Percentiles rank a stretch among this genome's conserved stretches.
Conservation (phyloP, 2,797 vertebrate species). For the Triplophysa bombifrons region DNA sequence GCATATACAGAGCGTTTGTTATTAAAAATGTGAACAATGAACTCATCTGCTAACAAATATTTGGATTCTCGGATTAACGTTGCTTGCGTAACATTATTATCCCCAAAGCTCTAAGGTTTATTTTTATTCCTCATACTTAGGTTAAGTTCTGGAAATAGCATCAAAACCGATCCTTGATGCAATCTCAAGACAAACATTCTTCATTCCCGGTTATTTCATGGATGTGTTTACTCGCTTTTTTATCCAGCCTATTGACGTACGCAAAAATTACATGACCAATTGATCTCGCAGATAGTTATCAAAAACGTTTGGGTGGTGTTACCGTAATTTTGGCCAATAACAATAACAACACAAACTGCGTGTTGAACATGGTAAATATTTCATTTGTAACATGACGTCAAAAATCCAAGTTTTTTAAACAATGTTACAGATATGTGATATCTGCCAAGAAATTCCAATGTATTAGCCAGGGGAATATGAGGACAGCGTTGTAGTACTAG, state of each 20-base stretch:
- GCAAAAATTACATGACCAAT: neutral
- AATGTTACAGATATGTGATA: slow-evolving; percentile 32
- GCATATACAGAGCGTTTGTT: neutral
- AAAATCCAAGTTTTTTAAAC: neutral
- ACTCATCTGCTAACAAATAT: neutral
- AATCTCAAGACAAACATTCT: neutral
- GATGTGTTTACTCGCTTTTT: neutral
- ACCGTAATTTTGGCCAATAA: slow-evolving; percentile 5
- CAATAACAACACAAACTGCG: neutral
- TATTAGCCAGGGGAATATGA: slow-evolving; percentile 47
- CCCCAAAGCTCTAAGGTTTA: neutral
- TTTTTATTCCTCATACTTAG: neutral
- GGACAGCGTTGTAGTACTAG: slow-evolving; percentile 37
- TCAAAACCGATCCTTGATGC: neutral
- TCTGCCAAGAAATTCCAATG: slow-evolving; percentile 45
- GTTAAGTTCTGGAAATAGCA: neutral
- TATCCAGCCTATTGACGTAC: neutral
- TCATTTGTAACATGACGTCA: slow-evolving; percentile 26
- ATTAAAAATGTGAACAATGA: neutral
- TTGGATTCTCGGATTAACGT: neutral
- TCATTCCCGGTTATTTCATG: neutral
- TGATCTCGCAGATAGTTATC: neutral
- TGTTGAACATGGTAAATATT: neutral
- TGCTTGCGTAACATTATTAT: neutral
- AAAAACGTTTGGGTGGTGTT: neutral